Evolutionary conservation across 1,140 invertebrate species (phyloP), one percentile per base, ranked within the genome.

Genomic region (Drosophila azteca): DNA sequence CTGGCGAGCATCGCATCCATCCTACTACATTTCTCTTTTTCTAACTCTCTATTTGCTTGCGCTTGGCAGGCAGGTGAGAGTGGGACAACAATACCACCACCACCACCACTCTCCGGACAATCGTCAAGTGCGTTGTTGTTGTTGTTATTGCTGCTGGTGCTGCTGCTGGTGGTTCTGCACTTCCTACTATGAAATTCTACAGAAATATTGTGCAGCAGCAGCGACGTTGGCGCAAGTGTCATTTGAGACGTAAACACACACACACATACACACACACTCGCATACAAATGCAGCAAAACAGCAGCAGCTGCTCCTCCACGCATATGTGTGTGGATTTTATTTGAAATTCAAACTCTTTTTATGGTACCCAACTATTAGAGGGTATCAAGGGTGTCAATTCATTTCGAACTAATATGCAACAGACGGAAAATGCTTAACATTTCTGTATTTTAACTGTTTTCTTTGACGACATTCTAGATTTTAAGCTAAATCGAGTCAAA

Each of bases 141-240:
- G 48, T 62, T 64, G 45, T 50, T 72, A 22, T 41, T 65, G 39
- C 13, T 63, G 44, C 48, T 76, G 69, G 13, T 62, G 39, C 31
- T 65, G 45, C 20, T 76, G 61, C 59, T 76, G 69, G 9, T 70
- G 49, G 31, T 71, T 41, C 73, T 84, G 80, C 78, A 87, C 82
- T 85, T 85, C 82, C 82, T 85, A 81, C 74, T 87, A 78, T 82
- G 81, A 87, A 84, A 87, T 85, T 85, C 82, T 81, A 65, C 50
- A 67, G 78, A 85, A 85, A 77, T 66, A 79, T 79, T 39, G 35
- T 39, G 35, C 35, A 39, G 69, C 76, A 75, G 79, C 64, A 50
- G 20, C 69, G 57, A 51, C 79, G 72, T 62, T 67, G 67, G 81
- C 35, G 35, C 81, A 85, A 85, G 81, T 87, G 81, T 85, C 81